Percentiles rank a stretch among this genome's conserved stretches.
Conservation (phyloP, 2,888 invertebrate genomes). For the Sarcophaga carnaria region DNA sequence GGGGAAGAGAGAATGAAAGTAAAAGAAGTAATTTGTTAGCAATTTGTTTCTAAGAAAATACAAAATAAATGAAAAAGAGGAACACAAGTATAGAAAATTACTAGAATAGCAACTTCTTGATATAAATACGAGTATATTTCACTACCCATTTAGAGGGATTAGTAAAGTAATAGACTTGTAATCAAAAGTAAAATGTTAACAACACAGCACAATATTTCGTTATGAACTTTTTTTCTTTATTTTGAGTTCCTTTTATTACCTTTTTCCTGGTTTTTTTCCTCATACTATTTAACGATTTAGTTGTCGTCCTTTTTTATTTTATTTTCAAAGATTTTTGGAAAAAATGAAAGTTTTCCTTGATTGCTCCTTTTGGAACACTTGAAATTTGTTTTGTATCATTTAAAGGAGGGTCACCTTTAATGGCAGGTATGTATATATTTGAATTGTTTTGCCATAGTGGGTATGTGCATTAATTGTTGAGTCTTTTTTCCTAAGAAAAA, state of each 20-base stretch:
- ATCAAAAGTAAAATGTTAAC: conserved; percentile 40
- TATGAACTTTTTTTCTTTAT: background rate
- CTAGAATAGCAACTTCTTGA: too few species aligned
- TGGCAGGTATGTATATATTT: too few species aligned
- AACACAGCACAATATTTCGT: conserved; percentile 27
- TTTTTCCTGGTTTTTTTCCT: background rate
- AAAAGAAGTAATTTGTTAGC: conserved; percentile 65
- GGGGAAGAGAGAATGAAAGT: conserved; percentile 23
- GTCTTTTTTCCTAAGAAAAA: too few species aligned
- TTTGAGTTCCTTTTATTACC: background rate
- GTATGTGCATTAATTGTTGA: too few species aligned
- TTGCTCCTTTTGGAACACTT: background rate
- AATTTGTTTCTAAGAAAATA: conserved; percentile 59
- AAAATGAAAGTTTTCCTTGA: background rate
- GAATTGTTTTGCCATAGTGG: too few species aligned
- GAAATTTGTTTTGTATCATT: background rate
- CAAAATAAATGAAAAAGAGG: background rate
- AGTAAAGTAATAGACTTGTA: conserved; percentile 42
- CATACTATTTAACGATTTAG: background rate
- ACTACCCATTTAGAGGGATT: conserved; percentile 58
- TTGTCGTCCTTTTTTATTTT: background rate
- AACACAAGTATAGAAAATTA: too few species aligned
- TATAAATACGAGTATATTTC: conserved; percentile 29
- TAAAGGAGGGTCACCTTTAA: too few species aligned
- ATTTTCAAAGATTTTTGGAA: background rate